Evolutionary conservation across 2,888 invertebrate species (phyloP).

Genomic region (Anodontia alba): DNA sequence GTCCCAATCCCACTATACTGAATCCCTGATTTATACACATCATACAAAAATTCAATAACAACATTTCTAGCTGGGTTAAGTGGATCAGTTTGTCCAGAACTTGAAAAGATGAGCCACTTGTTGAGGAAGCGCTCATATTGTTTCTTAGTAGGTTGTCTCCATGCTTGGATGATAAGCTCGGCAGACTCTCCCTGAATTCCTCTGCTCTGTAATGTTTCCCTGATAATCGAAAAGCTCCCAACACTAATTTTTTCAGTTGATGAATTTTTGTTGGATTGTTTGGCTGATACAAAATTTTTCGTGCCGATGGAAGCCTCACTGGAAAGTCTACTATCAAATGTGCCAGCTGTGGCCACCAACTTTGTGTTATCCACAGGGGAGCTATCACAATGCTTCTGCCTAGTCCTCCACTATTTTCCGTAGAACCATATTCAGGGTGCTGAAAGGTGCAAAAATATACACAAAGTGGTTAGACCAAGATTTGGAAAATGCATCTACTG

Average conservation of each 20-base stretch:
- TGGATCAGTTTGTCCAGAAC: constrained; percentile 7
- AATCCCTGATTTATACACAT: neutral
- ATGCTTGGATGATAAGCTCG: constrained; percentile 20
- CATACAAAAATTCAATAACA: constrained; percentile 26
- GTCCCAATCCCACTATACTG: constrained; percentile 19
- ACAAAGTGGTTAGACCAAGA: neutral
- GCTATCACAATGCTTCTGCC: neutral
- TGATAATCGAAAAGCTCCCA: constrained; percentile 37
- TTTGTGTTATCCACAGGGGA: neutral
- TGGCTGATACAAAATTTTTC: constrained; percentile 16
- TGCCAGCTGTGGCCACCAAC: no score
- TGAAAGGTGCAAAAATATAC: constrained; percentile 16
- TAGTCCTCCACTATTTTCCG: neutral
- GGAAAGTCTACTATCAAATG: neutral
- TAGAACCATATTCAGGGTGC: neutral
- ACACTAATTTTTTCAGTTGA: constrained; percentile 18
- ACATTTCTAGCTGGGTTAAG: neutral
- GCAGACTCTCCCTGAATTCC: constrained; percentile 2
- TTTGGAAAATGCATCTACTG: constrained; percentile 1
- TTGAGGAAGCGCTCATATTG: constrained; percentile 22
- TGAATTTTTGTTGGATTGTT: constrained; percentile 24
- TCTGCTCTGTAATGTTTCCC: constrained; percentile 20
- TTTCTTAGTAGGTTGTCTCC: constrained; percentile 23
- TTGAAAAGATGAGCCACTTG: constrained; percentile 21
- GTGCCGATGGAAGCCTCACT: neutral